Evolutionary conservation across 1,140 invertebrate species (phyloP).

Genomic region (Copidosoma floridanum): DNA sequence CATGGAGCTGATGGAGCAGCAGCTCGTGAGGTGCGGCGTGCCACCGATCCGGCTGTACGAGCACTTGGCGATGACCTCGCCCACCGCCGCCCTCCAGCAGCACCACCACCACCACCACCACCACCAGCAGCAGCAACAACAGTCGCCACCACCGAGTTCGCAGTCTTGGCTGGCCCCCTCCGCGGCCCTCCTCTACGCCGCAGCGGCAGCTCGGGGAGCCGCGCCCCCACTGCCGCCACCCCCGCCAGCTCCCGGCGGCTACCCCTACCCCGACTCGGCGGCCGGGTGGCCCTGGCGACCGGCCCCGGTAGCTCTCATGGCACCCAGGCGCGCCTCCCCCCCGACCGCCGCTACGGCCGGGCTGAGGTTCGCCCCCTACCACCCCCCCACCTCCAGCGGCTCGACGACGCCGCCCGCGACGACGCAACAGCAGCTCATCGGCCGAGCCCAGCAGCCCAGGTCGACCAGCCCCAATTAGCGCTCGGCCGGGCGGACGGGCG

Average conservation of each 20-base stretch:
- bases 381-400: constrained; percentile 33
- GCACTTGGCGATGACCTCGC: constrained; percentile 49
- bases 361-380: constrained; percentile 52
- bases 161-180: constrained; percentile 38
- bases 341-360: too few relatives aligned
- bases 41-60: constrained; percentile 52
- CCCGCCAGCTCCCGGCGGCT: background rate
- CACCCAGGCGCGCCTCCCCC: background rate
- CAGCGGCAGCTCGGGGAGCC: constrained; percentile 38
- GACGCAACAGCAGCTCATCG: background rate
- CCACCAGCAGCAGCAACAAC: constrained; percentile 25
- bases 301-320: constrained; percentile 16
- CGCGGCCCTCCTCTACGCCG: constrained; percentile 40
- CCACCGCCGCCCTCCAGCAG: constrained; percentile 37
- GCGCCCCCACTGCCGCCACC: constrained; percentile 45
- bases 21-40: constrained; percentile 53
- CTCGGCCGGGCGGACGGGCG: background rate
- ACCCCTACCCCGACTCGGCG: constrained; percentile 16
- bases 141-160: constrained; percentile 4
- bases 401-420: constrained; percentile 38
- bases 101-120: constrained; percentile 42
- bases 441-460: constrained; percentile 8
- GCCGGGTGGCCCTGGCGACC: constrained; percentile 33
- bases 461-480: constrained; percentile 18
- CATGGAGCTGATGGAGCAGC: constrained; percentile 56